Percentiles rank a stretch among this genome's conserved stretches.
Evolutionary conservation across 1,140 invertebrate genomes (phyloP).

Genomic region (Acromyrmex charruanus): DNA sequence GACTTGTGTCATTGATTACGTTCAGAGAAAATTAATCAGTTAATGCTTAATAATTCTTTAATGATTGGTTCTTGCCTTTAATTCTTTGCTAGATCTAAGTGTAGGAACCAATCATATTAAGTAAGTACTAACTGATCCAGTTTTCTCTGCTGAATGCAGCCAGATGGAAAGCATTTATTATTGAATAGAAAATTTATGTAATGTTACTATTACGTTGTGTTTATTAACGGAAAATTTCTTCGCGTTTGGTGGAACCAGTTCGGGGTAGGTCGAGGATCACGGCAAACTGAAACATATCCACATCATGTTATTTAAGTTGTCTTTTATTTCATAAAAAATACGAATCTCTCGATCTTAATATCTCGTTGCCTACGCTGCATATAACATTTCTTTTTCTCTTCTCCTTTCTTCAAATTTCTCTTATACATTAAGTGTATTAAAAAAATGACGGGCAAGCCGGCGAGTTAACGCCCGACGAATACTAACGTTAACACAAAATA

Average conservation of each 20-base stretch:
- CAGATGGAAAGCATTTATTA: too few species aligned
- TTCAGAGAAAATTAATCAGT: too few species aligned
- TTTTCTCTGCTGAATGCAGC: too few species aligned
- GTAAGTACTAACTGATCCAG: too few species aligned
- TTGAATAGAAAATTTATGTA: too few species aligned
- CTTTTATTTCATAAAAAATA: conserved; percentile 82
- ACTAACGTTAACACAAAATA: conserved; percentile 56
- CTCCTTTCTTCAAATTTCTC: conserved; percentile 58
- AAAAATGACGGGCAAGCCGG: conserved; percentile 34
- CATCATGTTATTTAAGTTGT: conserved; percentile 66
- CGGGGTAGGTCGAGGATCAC: not conserved
- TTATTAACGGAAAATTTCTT: too few species aligned
- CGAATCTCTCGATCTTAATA: conserved; percentile 77
- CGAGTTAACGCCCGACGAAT: conserved; percentile 23
- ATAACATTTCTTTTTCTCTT: conserved; percentile 72
- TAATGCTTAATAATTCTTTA: too few species aligned
- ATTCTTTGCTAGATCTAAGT: too few species aligned
- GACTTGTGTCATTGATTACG: too few species aligned
- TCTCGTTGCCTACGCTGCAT: conserved; percentile 74
- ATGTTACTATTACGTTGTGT: too few species aligned
- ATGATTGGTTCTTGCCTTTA: too few species aligned
- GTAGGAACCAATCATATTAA: too few species aligned
- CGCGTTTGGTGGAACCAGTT: not conserved
- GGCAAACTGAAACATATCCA: not conserved
- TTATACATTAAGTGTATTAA: conserved; percentile 64